phyloP scores from a whole-genome alignment of 2,888 invertebrate genomes.

The Ophion ellenae region DNA sequence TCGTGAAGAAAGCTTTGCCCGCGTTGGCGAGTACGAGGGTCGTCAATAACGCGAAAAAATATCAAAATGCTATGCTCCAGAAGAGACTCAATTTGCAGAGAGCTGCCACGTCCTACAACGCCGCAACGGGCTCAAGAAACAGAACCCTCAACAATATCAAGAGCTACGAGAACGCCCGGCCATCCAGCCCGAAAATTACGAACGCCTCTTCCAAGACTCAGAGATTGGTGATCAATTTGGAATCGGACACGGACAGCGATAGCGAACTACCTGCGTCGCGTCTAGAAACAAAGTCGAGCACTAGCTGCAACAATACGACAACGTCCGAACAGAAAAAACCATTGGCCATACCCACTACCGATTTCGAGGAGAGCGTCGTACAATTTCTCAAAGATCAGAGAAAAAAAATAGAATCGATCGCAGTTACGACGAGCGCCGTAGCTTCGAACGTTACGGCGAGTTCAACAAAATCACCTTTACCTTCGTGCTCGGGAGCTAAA shows the following conservation, averaged over 20 bases:
- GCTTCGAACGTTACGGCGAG: constrained; percentile 30
- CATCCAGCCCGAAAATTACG: constrained; percentile 68
- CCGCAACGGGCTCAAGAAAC: constrained; percentile 57
- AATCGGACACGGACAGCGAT: constrained; percentile 80
- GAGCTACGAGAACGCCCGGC: constrained; percentile 66
- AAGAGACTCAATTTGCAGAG: constrained; percentile 76
- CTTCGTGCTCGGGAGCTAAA: constrained; percentile 40
- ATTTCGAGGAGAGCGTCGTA: constrained; percentile 81
- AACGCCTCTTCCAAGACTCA: constrained; percentile 69
- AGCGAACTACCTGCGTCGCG: constrained; percentile 16
- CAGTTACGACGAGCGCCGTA: constrained; percentile 47
- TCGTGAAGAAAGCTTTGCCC: constrained; percentile 70
- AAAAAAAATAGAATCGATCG: constrained; percentile 77
- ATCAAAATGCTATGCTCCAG: constrained; percentile 75
- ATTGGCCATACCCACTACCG: constrained; percentile 73
- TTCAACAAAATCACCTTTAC: constrained; percentile 24
- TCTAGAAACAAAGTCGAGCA: constrained; percentile 16
- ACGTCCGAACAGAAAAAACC: constrained; percentile 46
- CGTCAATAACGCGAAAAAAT: constrained; percentile 79
- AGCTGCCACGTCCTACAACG: constrained; percentile 53
- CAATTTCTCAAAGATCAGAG: constrained; percentile 79
- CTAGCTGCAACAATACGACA: neutral
- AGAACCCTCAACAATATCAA: constrained; percentile 70
- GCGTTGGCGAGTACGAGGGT: constrained; percentile 75
- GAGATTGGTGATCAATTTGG: constrained; percentile 78